phyloP scores from a whole-genome alignment of 2,797 vertebrate species.

The Bryconaethiops microstoma region DNA sequence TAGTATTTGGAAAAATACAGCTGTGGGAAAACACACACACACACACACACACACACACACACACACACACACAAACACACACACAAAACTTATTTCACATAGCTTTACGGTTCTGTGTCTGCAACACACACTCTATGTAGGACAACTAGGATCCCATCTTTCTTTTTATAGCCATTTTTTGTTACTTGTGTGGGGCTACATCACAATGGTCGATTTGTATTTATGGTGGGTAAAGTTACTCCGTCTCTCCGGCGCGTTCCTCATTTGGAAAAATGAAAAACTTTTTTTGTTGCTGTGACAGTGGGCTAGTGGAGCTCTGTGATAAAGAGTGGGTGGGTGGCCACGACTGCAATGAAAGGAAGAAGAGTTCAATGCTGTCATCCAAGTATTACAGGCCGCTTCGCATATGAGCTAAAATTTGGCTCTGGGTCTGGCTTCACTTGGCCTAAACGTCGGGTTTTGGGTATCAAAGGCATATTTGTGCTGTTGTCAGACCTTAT shows the following conservation, averaged over 20 bases:
- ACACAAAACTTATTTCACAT: no score
- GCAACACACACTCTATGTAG: no score
- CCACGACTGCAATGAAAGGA: constrained; percentile 30
- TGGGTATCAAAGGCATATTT: constrained; percentile 51
- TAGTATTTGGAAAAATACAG: no score
- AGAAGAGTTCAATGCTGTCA: constrained; percentile 17
- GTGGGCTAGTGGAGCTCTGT: constrained; percentile 60
- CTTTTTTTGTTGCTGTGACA: constrained; percentile 58
- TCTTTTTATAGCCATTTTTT: constrained; percentile 12
- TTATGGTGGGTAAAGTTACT: constrained; percentile 12
- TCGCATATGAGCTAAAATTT: constrained; percentile 25
- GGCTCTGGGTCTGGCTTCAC: constrained; percentile 38
- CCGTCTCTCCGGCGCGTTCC: constrained; percentile 10
- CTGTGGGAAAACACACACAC: no score
- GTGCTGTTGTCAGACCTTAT: constrained; percentile 47
- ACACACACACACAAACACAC: no score
- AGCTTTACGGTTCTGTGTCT: no score
- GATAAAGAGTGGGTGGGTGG: constrained; percentile 51
- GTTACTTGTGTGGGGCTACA: not conserved
- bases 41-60: no score
- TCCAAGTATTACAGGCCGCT: constrained; percentile 41
- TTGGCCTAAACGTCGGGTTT: constrained; percentile 46
- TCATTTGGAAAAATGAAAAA: constrained; percentile 29
- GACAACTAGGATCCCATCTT: constrained; percentile 2
- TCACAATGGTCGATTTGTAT: constrained; percentile 30